Evolutionary conservation across 2,797 vertebrate genomes (phyloP), one percentile per base, ranked within the genome.

Genomic region (Heterohyrax brucei): DNA sequence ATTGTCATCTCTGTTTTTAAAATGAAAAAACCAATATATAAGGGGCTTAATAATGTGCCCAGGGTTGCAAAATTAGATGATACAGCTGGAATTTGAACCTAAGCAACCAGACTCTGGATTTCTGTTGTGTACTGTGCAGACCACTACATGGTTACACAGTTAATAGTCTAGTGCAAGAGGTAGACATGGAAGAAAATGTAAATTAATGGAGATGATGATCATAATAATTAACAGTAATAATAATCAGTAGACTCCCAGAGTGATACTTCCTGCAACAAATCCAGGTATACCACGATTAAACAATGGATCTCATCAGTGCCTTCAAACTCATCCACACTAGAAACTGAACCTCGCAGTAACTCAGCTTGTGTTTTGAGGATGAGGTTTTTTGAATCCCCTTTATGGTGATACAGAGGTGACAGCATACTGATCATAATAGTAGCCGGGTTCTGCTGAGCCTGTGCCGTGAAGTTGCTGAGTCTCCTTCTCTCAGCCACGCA

Each of bases 11-110:
- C 48, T 10, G 44, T 94, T 87, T 92, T 73, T 5, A 88, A 59
- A 94, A 66, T n/a, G 59, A 95, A 19, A 59, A 87, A 91, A 82
- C 72, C 24, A 89, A 94, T 22, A 94, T 24, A 77, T 93, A 77
- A 33, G 66, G 68, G 93, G 39, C 70, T 93, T 91, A 95, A 91
- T 83, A 88, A 50, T 56, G 64, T 79, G 21, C 16, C n/a, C 26
- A 2, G 2, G n/a, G 48, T 78, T 79, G 70, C n/a, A 81, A 66
- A 93, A 96, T 81, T 48, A 90, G 16, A 70, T 93, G 28, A 78
- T 10, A 33, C 64, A 53, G 33, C 16, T 82, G 56, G 48, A 26
- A 80, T 91, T 92, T 9, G 7, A 92, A 82, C 39, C 64, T 21
- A 91, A 46, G 14, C 7, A 68, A 7, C 44, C 84, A 66, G 83